These are phyloP conservation scores for Chalcis sispes DNA, from an alignment of 2,888 invertebrate genomes.

Conservation along the genomic window DNA sequence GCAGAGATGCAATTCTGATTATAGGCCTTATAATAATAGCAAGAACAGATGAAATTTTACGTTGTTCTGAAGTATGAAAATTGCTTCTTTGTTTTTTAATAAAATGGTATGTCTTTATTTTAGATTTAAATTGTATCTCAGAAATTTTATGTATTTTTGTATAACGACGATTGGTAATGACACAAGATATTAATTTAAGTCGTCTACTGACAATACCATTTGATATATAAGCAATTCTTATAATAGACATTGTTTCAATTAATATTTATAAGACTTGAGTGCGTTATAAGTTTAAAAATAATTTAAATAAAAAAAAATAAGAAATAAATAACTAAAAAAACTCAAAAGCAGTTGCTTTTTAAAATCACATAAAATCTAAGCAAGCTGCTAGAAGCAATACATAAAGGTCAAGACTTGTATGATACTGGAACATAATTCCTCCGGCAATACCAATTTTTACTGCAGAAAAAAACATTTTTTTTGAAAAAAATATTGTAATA, in stretches of 20 bases:
- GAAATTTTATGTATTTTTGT: slow-evolving; percentile 10
- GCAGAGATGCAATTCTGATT: slow-evolving; percentile 69
- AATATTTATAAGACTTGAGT: not conserved
- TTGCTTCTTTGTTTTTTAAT: slow-evolving; percentile 47
- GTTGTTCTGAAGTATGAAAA: slow-evolving; percentile 66
- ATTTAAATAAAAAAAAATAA: slow-evolving; percentile 16
- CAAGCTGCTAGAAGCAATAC: slow-evolving; percentile 64
- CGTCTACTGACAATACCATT: slow-evolving; percentile 21
- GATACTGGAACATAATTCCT: slow-evolving; percentile 64
- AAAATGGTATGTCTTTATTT: slow-evolving; percentile 8
- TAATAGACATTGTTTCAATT: slow-evolving; percentile 42
- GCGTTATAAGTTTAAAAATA: not conserved
- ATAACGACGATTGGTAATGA: slow-evolving; percentile 28
- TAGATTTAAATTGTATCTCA: slow-evolving; percentile 35
- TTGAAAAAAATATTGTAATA: slow-evolving; percentile 65
- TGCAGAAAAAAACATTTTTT: slow-evolving; percentile 64
- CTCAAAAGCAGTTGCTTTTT: slow-evolving; percentile 21
- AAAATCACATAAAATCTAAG: slow-evolving; percentile 61
- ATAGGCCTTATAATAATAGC: slow-evolving; percentile 67
- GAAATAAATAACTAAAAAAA: slow-evolving; percentile 23
- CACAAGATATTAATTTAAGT: slow-evolving; percentile 36
- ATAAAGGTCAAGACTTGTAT: slow-evolving; percentile 62
- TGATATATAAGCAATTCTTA: slow-evolving; percentile 27
- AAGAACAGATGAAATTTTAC: slow-evolving; percentile 66
- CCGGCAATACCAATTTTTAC: slow-evolving; percentile 62